phyloP scores from a whole-genome alignment of 2,888 invertebrate species.

The Alsophila aescularia region DNA sequence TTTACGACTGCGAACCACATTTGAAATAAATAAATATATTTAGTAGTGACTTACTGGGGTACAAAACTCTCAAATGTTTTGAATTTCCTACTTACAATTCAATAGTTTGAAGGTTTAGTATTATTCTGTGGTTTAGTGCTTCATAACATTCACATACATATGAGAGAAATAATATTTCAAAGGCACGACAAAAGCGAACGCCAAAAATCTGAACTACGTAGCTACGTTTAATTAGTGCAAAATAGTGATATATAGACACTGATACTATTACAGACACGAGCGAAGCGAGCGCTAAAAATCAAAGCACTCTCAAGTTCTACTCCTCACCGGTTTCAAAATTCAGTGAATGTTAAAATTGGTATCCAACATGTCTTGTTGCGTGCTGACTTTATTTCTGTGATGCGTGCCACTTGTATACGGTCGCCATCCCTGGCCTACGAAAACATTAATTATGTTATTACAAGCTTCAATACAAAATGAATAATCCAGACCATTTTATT shows the following conservation, averaged over 20 bases:
- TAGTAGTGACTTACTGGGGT: not conserved
- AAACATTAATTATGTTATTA: slow-evolving; percentile 13
- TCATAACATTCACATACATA: not conserved
- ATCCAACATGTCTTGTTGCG: slow-evolving; percentile 23
- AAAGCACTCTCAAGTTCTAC: not conserved
- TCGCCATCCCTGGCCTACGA: slow-evolving; percentile 26
- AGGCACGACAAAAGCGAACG: slow-evolving; percentile 20
- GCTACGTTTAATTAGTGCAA: slow-evolving; percentile 11
- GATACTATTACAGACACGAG: slow-evolving; percentile 42
- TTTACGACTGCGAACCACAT: not conserved
- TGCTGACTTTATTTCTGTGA: slow-evolving; percentile 25
- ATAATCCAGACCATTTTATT: not conserved
- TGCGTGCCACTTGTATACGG: slow-evolving; percentile 14
- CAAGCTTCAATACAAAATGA: not conserved
- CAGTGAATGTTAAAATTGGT: slow-evolving; percentile 26
- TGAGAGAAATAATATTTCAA: not conserved
- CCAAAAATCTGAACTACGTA: slow-evolving; percentile 7
- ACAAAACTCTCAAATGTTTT: not conserved
- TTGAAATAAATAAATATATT: slow-evolving; percentile 3
- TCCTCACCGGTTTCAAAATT: slow-evolving; percentile 15
- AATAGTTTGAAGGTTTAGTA: too few relatives aligned
- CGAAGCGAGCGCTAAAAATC: slow-evolving; percentile 14
- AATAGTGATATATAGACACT: not conserved
- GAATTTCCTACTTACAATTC: too few relatives aligned
- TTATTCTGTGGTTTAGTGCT: not conserved